Conservation (phyloP, 2,888 invertebrate genomes). For the Conchocele bisecta region DNA sequence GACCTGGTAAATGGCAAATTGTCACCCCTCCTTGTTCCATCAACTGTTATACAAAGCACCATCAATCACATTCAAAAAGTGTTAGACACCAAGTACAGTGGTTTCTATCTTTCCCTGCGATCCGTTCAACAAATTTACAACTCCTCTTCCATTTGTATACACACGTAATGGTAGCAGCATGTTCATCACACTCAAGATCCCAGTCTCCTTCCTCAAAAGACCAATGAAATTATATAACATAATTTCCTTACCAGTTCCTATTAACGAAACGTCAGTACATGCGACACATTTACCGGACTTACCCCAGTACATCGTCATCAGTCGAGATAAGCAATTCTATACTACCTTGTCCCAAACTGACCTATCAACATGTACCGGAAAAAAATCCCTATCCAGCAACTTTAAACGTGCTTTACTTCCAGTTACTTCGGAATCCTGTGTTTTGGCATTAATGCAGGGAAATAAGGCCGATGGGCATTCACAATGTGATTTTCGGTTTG, state of each 20-base stretch:
- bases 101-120: slow-evolving; percentile 4
- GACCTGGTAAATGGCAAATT: slow-evolving; percentile 16
- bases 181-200: slow-evolving; percentile 14
- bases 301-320: neutral
- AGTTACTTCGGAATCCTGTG: neutral
- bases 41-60: neutral
- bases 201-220: neutral
- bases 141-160: neutral
- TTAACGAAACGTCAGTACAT: slow-evolving; percentile 11
- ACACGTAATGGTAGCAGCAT: neutral
- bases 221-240: neutral
- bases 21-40: slow-evolving; percentile 2
- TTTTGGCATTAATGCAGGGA: neutral
- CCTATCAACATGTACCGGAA: neutral
- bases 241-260: slow-evolving; percentile 14
- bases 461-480: slow-evolving; percentile 7
- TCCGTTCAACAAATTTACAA: neutral
- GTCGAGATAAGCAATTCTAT: neutral
- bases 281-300: slow-evolving; percentile 4
- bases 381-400: neutral
- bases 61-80: neutral
- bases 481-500: slow-evolving; percentile 9
- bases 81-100: neutral
- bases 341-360: neutral
- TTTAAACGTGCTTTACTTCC: slow-evolving; percentile 1